phyloP scores from a whole-genome alignment of 2,888 invertebrate genomes.

The Tachina grossa region DNA sequence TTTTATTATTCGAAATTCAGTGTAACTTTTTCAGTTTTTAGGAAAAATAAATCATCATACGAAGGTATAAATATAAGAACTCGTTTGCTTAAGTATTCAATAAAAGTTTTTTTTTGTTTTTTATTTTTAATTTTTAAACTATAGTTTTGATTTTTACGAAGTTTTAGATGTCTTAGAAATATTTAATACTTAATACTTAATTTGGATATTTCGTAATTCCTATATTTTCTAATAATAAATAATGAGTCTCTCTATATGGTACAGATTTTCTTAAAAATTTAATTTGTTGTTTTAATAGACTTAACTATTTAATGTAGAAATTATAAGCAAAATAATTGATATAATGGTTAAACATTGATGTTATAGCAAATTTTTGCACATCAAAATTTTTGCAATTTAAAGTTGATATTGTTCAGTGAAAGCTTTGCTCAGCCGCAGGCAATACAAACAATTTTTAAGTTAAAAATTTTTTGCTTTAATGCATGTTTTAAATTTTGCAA shows the following conservation, averaged over 20 bases:
- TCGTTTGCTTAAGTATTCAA: conserved; percentile 50
- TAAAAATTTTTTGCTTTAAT: too few relatives aligned
- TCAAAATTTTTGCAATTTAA: too few relatives aligned
- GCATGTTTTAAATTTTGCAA: too few relatives aligned
- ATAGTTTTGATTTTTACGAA: conserved; percentile 54
- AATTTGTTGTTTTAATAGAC: conserved; percentile 6
- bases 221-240: not conserved
- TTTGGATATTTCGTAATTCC: not conserved
- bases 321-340: conserved; percentile 25
- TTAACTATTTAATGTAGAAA: not conserved
- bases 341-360: not conserved
- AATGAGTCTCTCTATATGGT: conserved; percentile 6
- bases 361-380: not conserved
- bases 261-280: conserved; percentile 1
- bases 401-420: too few relatives aligned
- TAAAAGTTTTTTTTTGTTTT: not conserved
- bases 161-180: conserved; percentile 25
- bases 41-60: conserved; percentile 16
- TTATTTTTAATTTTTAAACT: conserved; percentile 23
- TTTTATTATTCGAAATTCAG: conserved; percentile 68
- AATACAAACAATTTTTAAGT: too few relatives aligned
- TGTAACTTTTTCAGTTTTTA: conserved; percentile 39
- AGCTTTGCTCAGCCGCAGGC: too few relatives aligned
- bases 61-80: conserved; percentile 49
- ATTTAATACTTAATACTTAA: conserved; percentile 16